phyloP scores from a whole-genome alignment of 2,888 invertebrate genomes.

The Trilocha varians region DNA sequence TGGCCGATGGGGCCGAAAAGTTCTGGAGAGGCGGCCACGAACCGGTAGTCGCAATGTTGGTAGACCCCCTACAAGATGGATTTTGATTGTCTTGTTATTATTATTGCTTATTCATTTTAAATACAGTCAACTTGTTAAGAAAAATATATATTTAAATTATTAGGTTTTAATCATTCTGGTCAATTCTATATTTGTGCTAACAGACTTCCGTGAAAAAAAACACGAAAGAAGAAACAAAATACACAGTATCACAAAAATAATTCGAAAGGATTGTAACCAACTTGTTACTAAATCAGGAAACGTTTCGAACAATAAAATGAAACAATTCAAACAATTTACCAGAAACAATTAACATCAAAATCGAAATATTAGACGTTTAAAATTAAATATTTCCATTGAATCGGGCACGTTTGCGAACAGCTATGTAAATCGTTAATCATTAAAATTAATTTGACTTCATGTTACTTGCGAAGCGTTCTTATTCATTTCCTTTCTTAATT shows the following conservation, averaged over 20 bases:
- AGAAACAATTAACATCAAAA: slow-evolving; percentile 7
- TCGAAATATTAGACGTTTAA: slow-evolving; percentile 18
- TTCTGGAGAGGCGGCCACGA: no score
- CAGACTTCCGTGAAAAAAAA: no score
- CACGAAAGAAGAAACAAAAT: no score
- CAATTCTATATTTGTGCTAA: no score
- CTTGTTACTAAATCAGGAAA: not conserved
- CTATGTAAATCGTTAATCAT: slow-evolving; percentile 59
- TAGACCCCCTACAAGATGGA: no score
- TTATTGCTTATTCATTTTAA: no score
- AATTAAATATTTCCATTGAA: slow-evolving; percentile 26
- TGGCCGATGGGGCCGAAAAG: no score
- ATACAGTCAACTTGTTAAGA: no score
- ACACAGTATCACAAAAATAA: no score
- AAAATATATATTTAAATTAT: not conserved
- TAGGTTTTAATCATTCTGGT: no score
- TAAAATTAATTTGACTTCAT: slow-evolving; percentile 67
- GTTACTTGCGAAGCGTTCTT: slow-evolving; percentile 58
- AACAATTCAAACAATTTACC: not conserved
- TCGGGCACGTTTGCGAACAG: slow-evolving; percentile 16
- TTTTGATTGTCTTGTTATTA: no score
- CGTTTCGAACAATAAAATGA: not conserved
- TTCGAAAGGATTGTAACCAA: not conserved
- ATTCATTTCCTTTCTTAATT: slow-evolving; percentile 69
- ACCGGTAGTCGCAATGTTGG: no score